Conservation (phyloP, 2,888 invertebrate species). For the Andrena chrysosceles region DNA sequence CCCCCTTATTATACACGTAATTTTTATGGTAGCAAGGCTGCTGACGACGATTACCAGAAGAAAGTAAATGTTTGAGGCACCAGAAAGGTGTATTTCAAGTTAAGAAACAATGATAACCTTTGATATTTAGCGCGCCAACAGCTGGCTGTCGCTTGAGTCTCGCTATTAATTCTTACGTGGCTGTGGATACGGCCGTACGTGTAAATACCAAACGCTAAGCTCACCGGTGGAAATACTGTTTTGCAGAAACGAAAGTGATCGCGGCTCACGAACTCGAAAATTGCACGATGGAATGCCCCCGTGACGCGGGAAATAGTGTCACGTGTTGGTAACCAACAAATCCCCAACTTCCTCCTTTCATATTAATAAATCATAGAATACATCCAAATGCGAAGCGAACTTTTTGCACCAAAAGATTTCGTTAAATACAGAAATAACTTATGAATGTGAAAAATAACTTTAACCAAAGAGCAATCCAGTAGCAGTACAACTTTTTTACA, state of each 20-base stretch:
- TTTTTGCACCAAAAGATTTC: too few species aligned
- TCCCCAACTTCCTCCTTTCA: neutral
- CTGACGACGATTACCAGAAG: neutral
- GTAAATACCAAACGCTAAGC: conserved; percentile 66
- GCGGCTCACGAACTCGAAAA: conserved; percentile 45
- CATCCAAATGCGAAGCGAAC: neutral
- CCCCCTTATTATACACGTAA: neutral
- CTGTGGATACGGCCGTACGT: conserved; percentile 40
- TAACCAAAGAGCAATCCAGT: too few species aligned
- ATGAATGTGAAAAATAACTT: too few species aligned
- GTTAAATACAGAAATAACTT: too few species aligned
- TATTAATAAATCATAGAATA: neutral
- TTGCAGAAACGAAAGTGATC: conserved; percentile 58
- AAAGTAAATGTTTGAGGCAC: conserved; percentile 14
- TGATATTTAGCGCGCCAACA: conserved; percentile 72
- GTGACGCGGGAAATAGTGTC: neutral
- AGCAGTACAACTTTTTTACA: neutral
- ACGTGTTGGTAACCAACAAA: too few species aligned
- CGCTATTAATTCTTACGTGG: conserved; percentile 67
- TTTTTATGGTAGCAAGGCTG: neutral
- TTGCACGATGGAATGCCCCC: neutral
- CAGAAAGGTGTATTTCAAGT: conserved; percentile 37
- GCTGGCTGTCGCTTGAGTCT: conserved; percentile 62
- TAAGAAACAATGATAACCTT: conserved; percentile 71
- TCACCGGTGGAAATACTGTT: conserved; percentile 39